These are phyloP conservation scores for Platalea minor DNA, from an alignment of 2,797 vertebrate genomes.

Conservation along the genomic window DNA sequence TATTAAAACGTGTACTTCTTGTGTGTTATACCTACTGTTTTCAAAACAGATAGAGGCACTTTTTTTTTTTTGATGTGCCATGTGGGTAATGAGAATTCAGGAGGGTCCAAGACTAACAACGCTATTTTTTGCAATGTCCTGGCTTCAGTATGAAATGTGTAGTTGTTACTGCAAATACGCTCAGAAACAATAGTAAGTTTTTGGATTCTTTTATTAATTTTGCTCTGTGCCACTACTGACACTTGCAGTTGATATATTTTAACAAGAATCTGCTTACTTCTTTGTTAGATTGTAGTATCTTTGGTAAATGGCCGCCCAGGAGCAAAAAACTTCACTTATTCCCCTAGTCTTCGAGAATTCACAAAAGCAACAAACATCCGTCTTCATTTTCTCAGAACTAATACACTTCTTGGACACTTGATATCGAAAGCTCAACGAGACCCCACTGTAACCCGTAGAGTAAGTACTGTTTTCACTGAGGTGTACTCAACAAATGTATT, in stretches of 20 bases:
- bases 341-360: constrained; percentile 83
- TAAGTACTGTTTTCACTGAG: constrained; percentile 64
- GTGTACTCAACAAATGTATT: rapidly evolving
- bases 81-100: background rate
- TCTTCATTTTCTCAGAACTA: constrained; percentile 87
- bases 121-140: background rate
- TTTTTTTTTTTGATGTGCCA: background rate
- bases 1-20: background rate
- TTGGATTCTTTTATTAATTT: background rate
- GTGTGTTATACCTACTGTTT: background rate
- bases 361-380: constrained; percentile 92
- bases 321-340: constrained; percentile 86
- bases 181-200: background rate
- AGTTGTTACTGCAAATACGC: background rate
- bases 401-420: constrained; percentile 88
- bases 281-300: constrained; percentile 86
- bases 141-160: background rate
- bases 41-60: background rate
- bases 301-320: constrained; percentile 89
- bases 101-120: background rate
- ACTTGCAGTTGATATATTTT: background rate
- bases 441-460: constrained; percentile 88
- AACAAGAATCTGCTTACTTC: background rate
- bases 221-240: background rate
- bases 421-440: constrained; percentile 90